These are phyloP conservation scores for Pampus argenteus DNA, from an alignment of 2,797 vertebrate species.

Conservation along the genomic window DNA sequence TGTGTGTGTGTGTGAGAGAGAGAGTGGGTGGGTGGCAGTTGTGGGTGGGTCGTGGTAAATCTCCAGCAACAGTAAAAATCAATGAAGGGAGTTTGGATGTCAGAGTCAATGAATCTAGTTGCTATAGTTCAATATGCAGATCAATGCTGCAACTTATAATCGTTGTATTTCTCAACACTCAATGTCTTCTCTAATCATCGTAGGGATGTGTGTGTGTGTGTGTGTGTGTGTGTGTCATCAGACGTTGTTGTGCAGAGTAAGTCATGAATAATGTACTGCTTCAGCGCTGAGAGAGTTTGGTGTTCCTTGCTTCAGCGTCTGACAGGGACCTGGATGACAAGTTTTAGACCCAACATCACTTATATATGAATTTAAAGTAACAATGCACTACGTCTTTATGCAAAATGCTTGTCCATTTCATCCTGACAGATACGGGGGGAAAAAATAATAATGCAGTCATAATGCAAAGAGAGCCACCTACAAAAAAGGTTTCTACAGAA, in stretches of 20 bases:
- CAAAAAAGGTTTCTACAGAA: not conserved
- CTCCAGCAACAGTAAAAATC: constrained; percentile 71
- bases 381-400: constrained; percentile 40
- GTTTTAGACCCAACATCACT: constrained; percentile 48
- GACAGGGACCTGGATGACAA: constrained; percentile 41
- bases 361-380: constrained; percentile 46
- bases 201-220: no score
- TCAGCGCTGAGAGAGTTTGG: constrained; percentile 32
- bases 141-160: constrained; percentile 77
- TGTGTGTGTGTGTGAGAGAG: not conserved
- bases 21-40: not conserved
- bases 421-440: constrained; percentile 15
- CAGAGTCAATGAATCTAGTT: constrained; percentile 63
- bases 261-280: constrained; percentile 54
- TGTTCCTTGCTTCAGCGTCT: constrained; percentile 39
- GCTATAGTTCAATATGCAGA: constrained; percentile 70
- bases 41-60: constrained; percentile 55
- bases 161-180: constrained; percentile 63
- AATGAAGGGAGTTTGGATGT: constrained; percentile 71
- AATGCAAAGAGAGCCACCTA: not conserved
- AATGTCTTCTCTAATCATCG: constrained; percentile 68
- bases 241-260: constrained; percentile 18
- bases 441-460: constrained; percentile 12
- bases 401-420: constrained; percentile 26
- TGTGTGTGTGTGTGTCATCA: no score